A percentile compares a stretch with the other conserved stretches of the same genome.
Conservation (phyloP, 2,797 vertebrate genomes). For the Pangasius sanitwongsei region DNA sequence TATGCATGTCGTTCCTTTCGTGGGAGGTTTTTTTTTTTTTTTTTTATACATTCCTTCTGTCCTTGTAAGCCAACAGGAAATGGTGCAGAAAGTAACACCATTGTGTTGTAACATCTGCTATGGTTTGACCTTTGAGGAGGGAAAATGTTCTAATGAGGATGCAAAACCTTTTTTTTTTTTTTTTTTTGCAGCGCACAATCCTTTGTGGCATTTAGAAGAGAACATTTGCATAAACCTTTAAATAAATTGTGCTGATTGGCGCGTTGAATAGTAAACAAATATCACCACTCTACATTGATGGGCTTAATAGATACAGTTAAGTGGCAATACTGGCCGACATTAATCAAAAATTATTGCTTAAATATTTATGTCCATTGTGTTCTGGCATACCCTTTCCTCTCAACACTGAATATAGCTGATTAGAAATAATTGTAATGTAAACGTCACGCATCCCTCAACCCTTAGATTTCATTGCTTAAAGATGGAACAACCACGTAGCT, state of each 20-base stretch:
- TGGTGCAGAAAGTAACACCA: not conserved
- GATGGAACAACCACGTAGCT: not conserved
- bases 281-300: not conserved
- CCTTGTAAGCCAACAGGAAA: too few species aligned
- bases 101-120: not conserved
- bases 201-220: slow-evolving; percentile 7
- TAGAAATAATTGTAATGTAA: not conserved
- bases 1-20: not conserved
- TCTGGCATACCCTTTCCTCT: not conserved
- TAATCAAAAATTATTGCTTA: slow-evolving; percentile 41
- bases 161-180: not conserved
- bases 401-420: not conserved
- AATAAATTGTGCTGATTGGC: slow-evolving; percentile 9
- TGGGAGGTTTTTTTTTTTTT: not conserved
- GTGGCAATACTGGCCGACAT: slow-evolving; percentile 8
- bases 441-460: not conserved
- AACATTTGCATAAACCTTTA: slow-evolving; percentile 30
- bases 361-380: not conserved
- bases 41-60: not conserved
- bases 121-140: not conserved
- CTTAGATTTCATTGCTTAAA: not conserved
- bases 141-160: not conserved
- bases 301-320: not conserved
- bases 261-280: not conserved
- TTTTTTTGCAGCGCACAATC: not conserved